Conservation (phyloP, 2,888 invertebrate species). For the Trichopria drosophilae region DNA sequence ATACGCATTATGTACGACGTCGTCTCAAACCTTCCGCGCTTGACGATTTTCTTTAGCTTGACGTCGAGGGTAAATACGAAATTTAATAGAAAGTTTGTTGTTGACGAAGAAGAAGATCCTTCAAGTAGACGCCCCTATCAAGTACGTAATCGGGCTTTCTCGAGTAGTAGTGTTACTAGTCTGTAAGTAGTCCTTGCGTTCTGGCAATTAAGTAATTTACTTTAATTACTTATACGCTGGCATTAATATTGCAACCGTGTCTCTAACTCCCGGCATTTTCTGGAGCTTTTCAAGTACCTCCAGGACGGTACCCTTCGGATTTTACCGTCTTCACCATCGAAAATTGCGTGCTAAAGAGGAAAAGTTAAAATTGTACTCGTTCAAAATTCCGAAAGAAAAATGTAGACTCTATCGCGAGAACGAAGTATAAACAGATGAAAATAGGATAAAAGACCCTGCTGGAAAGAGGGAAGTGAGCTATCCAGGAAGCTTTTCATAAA, state of each 20-base stretch:
- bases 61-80: conserved; percentile 43
- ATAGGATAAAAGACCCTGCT: conserved; percentile 31
- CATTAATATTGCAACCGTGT: conserved; percentile 44
- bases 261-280: conserved; percentile 35
- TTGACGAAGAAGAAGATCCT: conserved; percentile 40
- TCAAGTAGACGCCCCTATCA: conserved; percentile 24
- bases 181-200: conserved; percentile 32
- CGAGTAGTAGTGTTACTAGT: conserved; percentile 22
- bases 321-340: no score
- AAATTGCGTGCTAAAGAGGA: no score
- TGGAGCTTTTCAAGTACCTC: conserved; percentile 33
- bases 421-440: conserved; percentile 31
- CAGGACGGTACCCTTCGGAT: conserved; percentile 27
- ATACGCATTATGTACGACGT: no score
- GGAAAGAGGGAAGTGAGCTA: conserved; percentile 33
- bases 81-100: conserved; percentile 47
- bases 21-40: conserved; percentile 18
- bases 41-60: conserved; percentile 38
- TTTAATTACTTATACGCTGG: conserved; percentile 44
- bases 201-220: conserved; percentile 45
- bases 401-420: no score
- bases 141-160: not conserved
- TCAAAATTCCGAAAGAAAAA: no score
- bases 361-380: conserved; percentile 11
- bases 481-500: conserved; percentile 54